Base-by-base conservation (phyloP, 2,797 vertebrate genomes). In the Ibycter americanus region DNA sequence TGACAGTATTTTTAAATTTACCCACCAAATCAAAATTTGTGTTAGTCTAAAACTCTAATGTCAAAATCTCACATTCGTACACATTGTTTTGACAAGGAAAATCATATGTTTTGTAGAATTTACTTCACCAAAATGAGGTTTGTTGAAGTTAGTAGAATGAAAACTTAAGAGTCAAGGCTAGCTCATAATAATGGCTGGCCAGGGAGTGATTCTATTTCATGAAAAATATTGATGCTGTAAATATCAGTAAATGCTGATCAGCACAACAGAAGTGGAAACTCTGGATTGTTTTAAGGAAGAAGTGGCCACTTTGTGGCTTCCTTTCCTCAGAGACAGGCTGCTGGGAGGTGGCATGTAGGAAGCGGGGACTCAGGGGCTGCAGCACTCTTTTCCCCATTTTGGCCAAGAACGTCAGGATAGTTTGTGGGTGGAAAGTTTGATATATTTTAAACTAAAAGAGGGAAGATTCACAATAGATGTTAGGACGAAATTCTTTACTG, bases 351-450 rank as follows among this genome's bases (percentile, higher is more conserved):
- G 12, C 6, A 4, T 3, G 2, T 0, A 2, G 23, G 16, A 15
- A 38, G 14, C 6, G 6, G 8, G 18, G 4, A 8, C 29, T 9
- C 0, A 1, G 12, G 21, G 25, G 36, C 6, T 22, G 22, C 61
- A 55, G 40, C 12, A 3, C 18, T 4, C 0, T 8, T 46, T 36
- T 42, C 42, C 62, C 44, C 20, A 1, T 26, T 36, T 25, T 46
- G n/a, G 8, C 55, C 36, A 25, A 18, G 65, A 42, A 8, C 2
- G 1, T 29, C 8, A 1, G 32, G 31, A 9, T 4, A 6, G 54
- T 10, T 15, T 13, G 27, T 29, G 76, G 15, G 31, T 38, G 49
- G 19, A 11, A 31, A 4, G 29, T 14, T 17, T 6, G 65, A 14
- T 2, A 0, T 44, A 17, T 44, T 44, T 44, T 44, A 44, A 44